Percentiles rank a stretch among this genome's conserved stretches.
phyloP scores from a whole-genome alignment of 1,140 invertebrate species.

The Drosophila sturtevanti region DNA sequence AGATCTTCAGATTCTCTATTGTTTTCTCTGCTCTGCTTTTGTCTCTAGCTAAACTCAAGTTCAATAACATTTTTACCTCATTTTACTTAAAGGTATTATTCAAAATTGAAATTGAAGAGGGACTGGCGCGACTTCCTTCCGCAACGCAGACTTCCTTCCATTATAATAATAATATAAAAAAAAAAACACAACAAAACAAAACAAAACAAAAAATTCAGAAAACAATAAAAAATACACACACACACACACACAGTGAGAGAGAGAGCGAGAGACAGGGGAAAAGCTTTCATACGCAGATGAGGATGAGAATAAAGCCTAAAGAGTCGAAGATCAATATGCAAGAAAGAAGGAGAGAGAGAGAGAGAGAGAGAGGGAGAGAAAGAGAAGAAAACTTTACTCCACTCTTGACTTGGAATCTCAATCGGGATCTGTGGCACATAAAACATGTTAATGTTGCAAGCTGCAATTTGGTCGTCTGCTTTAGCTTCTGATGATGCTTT shows the following conservation, averaged over 20 bases:
- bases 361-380: not conserved
- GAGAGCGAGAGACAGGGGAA: not conserved
- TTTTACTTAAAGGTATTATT: slow-evolving; percentile 48
- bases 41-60: slow-evolving; percentile 30
- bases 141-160: slow-evolving; percentile 49
- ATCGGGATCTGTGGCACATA: slow-evolving; percentile 45
- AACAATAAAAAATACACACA: slow-evolving; percentile 15
- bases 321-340: not conserved
- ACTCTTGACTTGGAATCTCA: slow-evolving; percentile 13
- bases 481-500: slow-evolving; percentile 33
- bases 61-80: slow-evolving; percentile 64
- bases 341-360: not conserved
- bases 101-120: slow-evolving; percentile 16
- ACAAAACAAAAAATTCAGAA: slow-evolving; percentile 25
- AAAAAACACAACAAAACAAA: slow-evolving; percentile 11
- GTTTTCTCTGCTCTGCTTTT: not conserved
- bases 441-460: slow-evolving; percentile 77
- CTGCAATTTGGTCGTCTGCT: slow-evolving; percentile 47
- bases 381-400: not conserved
- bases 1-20: not conserved
- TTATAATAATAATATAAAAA: not conserved
- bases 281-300: slow-evolving; percentile 41
- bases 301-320: slow-evolving; percentile 13
- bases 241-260: too few relatives aligned
- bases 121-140: slow-evolving; percentile 67